Evolutionary conservation across 2,797 vertebrate species (phyloP).

Genomic region (Diplodus puntazzo): DNA sequence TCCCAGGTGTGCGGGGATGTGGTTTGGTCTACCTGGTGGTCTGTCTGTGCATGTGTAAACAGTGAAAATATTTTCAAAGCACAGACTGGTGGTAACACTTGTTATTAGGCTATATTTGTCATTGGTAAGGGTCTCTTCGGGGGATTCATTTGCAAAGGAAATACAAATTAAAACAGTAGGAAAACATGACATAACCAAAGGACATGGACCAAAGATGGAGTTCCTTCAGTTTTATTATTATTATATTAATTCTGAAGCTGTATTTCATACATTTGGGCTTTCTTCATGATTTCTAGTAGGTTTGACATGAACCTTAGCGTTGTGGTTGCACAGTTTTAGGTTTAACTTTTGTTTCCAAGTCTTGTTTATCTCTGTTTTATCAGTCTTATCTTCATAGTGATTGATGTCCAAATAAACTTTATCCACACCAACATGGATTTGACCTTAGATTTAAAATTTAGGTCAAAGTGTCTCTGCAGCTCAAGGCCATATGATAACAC

Average conservation of each 20-base stretch:
- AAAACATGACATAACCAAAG: no score
- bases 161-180: background rate
- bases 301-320: no score
- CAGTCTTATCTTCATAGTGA: background rate
- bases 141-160: background rate
- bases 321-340: no score
- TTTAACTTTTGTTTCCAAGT: no score
- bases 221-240: no score
- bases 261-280: no score
- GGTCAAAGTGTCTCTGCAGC: constrained; percentile 7
- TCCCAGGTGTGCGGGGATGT: background rate
- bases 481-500: constrained; percentile 40
- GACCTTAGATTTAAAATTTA: background rate
- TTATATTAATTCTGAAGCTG: no score
- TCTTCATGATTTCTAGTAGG: background rate
- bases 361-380: no score
- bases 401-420: background rate
- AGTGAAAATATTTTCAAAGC: background rate
- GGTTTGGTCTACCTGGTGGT: background rate
- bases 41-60: background rate
- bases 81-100: background rate
- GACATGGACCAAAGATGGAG: no score
- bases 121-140: no score
- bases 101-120: no score
- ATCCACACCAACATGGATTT: background rate